Base-by-base conservation (phyloP, 2,113 vertebrate genomes). In the Chiloscyllium plagiosum region DNA sequence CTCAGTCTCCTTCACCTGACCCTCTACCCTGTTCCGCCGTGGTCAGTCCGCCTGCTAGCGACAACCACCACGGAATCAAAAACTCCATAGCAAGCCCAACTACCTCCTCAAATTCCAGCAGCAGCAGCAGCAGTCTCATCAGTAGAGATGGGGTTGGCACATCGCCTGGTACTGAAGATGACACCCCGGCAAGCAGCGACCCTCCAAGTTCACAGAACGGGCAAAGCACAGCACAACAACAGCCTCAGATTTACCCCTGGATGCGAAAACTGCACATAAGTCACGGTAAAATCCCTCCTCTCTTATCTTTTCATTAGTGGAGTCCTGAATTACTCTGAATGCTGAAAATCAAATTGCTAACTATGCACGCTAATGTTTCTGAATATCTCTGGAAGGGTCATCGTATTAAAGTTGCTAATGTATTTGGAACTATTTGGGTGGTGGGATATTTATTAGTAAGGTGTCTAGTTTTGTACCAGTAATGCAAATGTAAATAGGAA, bases 201-300 rank as follows among this genome's bases (percentile, higher is more conserved):
- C 98, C 98, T 97, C 97, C 98, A 97, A 98, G 98, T 97, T 98
- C 98, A 96, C 98, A 98, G 97, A 98, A 97, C 97, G 98, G 98
- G 97, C 98, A 97, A 97, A 99, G 98, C 97, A 97, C 98, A 97
- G 98, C 97, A 96, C 98, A 98, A 97, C 97, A 97, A 22, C 99
- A 99, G 96, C 99, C 99, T 96, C 99, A 99, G 98, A 99, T 99
- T 97, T 99, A 99, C 96, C 99, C 99, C 69, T 99, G 99, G 99
- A 99, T 99, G 99, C 97, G 99, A 97, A 99, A 99, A 97, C 98
- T 99, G 96, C 99, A 99, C 97, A 99, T 99, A 98, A 99, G 97
- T 98, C 99, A 99, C 97, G 99, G 99, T 99, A 99, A 99, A 97
- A 96, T 61, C 52, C 96, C 96, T 96, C 96, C 96, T 95, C 96